phyloP scores from a whole-genome alignment of 2,888 invertebrate species.

The Xylophagus ater region DNA sequence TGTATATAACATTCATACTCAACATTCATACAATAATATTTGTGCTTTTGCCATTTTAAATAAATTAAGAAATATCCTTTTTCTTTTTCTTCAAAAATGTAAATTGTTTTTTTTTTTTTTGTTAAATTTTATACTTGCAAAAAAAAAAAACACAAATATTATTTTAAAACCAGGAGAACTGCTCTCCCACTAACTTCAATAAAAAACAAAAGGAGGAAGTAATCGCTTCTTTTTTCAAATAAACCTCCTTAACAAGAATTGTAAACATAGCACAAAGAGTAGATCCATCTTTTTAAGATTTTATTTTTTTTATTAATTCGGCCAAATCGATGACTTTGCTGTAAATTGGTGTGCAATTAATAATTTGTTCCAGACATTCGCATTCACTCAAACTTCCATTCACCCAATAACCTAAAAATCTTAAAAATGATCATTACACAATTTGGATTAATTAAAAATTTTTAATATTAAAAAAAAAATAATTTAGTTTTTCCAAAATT shows the following conservation, averaged over 20 bases:
- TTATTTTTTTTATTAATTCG: too few species aligned
- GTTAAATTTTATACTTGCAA: too few species aligned
- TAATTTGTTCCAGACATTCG: constrained; percentile 14
- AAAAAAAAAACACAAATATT: constrained; percentile 14
- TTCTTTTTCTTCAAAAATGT: neutral
- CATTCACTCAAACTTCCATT: constrained; percentile 15
- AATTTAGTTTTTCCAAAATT: too few species aligned
- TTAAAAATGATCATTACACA: too few species aligned
- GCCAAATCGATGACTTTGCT: constrained; percentile 15
- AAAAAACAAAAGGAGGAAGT: too few species aligned
- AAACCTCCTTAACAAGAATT: too few species aligned
- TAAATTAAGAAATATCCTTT: constrained; percentile 6
- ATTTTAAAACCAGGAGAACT: constrained; percentile 15
- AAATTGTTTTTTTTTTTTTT: too few species aligned
- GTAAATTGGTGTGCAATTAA: constrained; percentile 16
- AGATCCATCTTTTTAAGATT: too few species aligned
- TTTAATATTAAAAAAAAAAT: too few species aligned
- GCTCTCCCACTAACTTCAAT: constrained; percentile 11
- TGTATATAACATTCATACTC: constrained; percentile 24
- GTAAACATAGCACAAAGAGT: constrained; percentile 3
- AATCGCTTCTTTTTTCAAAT: too few species aligned
- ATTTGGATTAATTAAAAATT: too few species aligned
- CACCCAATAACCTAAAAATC: too few species aligned
- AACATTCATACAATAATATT: constrained; percentile 21
- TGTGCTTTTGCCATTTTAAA: constrained; percentile 9